phyloP scores from a whole-genome alignment of 2,113 vertebrate genomes.

The Papio anubis region DNA sequence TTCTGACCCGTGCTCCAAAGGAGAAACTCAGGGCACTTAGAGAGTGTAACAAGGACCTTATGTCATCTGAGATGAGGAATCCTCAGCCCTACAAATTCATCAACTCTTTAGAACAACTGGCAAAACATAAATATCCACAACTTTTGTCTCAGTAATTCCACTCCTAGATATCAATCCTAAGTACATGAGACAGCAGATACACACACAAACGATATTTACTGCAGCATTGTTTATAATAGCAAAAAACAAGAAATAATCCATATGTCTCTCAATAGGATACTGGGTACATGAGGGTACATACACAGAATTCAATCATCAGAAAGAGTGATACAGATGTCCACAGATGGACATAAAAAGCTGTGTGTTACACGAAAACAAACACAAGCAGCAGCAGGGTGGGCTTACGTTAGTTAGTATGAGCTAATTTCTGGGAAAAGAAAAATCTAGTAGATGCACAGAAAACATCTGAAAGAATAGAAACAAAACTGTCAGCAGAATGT shows the following conservation, averaged over 20 bases:
- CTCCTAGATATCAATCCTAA: background rate
- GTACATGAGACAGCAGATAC: background rate
- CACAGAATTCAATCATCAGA: background rate
- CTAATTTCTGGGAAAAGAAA: background rate
- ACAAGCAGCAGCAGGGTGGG: background rate
- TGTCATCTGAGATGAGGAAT: background rate
- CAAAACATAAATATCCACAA: background rate
- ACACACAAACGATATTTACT: background rate
- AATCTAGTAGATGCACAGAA: background rate
- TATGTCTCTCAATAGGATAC: background rate
- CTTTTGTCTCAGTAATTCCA: background rate
- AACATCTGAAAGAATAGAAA: background rate
- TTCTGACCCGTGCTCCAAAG: background rate
- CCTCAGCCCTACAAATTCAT: background rate
- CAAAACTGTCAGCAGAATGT: background rate
- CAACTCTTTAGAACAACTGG: background rate
- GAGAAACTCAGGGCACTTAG: background rate
- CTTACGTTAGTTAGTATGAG: background rate
- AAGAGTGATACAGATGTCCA: background rate
- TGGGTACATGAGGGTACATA: background rate
- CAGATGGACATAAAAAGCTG: background rate
- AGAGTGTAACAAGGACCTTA: background rate
- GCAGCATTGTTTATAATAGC: background rate
- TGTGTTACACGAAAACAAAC: background rate
- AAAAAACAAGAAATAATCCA: slow-evolving; percentile 6